phyloP scores from a whole-genome alignment of 2,113 vertebrate genomes.

The Xiphias gladius region DNA sequence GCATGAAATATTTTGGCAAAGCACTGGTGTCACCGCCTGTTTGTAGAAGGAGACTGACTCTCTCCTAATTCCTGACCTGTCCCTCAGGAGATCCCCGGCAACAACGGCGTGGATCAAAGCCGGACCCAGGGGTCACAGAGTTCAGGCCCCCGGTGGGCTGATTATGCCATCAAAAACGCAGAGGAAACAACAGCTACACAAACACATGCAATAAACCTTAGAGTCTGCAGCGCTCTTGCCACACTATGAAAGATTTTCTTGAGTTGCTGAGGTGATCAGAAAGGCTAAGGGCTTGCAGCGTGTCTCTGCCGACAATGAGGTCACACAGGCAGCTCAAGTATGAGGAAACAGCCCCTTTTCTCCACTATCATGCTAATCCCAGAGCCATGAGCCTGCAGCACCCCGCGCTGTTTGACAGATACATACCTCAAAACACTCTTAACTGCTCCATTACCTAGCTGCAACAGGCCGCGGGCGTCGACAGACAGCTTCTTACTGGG shows the following conservation, averaged over 20 bases:
- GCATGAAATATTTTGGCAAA: conserved; percentile 58
- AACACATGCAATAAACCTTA: conserved; percentile 45
- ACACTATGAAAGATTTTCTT: not conserved
- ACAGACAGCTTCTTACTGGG: conserved; percentile 66
- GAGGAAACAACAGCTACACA: conserved; percentile 19
- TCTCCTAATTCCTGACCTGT: conserved; percentile 52
- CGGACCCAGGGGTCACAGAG: conserved; percentile 55
- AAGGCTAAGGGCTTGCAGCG: not conserved
- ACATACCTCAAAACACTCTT: conserved; percentile 69
- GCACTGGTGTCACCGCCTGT: conserved; percentile 33
- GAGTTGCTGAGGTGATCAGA: conserved; percentile 4
- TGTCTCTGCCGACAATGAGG: conserved; percentile 14
- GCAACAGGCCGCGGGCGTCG: conserved; percentile 51
- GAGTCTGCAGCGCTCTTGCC: not conserved
- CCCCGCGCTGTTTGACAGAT: conserved; percentile 47
- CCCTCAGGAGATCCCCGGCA: conserved; percentile 50
- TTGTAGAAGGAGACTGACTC: conserved; percentile 17
- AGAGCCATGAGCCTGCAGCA: conserved; percentile 53
- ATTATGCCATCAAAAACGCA: conserved; percentile 48
- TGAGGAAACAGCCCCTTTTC: conserved; percentile 38
- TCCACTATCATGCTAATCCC: conserved; percentile 61
- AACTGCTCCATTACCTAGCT: conserved; percentile 73
- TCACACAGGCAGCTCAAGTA: conserved; percentile 40
- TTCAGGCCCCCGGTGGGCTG: conserved; percentile 48
- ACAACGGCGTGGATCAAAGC: conserved; percentile 56